phyloP scores from a whole-genome alignment of 1,140 invertebrate genomes.

The Cydia pomonella region DNA sequence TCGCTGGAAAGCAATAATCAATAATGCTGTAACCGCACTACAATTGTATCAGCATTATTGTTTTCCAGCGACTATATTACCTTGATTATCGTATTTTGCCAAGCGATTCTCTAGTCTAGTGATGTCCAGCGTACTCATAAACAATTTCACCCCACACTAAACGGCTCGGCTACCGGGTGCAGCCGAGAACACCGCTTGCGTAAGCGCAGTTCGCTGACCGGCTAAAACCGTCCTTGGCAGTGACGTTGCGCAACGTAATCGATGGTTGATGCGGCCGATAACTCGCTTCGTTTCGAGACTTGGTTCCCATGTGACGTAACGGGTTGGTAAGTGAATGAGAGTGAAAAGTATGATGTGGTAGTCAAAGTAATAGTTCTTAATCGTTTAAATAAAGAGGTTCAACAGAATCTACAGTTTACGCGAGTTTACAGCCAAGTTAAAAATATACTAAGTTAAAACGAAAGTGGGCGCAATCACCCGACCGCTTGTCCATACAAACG shows the following conservation, averaged over 20 bases:
- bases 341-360: not conserved
- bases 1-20: too few species aligned
- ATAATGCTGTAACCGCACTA: too few species aligned
- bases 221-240: slow-evolving; percentile 20
- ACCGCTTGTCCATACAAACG: too few species aligned
- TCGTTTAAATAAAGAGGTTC: too few species aligned
- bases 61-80: too few species aligned
- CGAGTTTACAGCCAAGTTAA: too few species aligned
- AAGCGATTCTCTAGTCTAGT: not conserved
- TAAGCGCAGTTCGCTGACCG: slow-evolving; percentile 7
- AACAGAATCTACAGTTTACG: not conserved
- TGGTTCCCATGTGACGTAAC: slow-evolving; percentile 34
- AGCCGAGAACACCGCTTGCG: not conserved
- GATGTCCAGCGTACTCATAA: not conserved
- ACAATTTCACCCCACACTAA: not conserved
- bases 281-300: not conserved
- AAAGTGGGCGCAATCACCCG: too few species aligned
- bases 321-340: slow-evolving; percentile 34
- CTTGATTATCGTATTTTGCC: too few species aligned
- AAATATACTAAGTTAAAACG: too few species aligned
- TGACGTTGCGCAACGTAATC: slow-evolving; percentile 33
- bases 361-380: too few species aligned
- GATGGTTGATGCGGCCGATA: slow-evolving; percentile 47
- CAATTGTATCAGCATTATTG: too few species aligned
- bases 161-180: not conserved